A percentile compares a stretch with the other conserved stretches of the same genome.
Conservation (phyloP, 2,113 vertebrate species). For the Cygnus atratus region DNA sequence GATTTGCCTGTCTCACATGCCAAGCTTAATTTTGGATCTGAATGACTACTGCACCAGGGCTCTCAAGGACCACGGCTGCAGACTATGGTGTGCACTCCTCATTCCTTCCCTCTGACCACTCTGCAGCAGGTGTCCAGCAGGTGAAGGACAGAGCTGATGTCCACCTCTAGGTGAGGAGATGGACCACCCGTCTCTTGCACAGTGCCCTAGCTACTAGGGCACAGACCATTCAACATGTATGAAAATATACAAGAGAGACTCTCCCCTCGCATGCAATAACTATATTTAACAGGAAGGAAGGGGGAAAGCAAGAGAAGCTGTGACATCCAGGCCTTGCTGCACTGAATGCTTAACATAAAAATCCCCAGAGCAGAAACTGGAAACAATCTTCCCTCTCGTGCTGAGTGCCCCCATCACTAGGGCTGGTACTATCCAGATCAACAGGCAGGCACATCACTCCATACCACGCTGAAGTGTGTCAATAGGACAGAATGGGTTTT, state of each 20-base stretch:
- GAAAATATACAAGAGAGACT: rapidly evolving
- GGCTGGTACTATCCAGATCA: background rate
- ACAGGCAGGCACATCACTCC: background rate
- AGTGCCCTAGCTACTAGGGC: background rate
- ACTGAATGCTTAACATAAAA: background rate
- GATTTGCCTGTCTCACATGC: background rate
- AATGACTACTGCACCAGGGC: background rate
- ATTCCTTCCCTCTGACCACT: background rate
- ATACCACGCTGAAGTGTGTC: rapidly evolving
- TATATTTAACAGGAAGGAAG: background rate
- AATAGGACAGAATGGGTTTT: background rate
- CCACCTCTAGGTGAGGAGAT: background rate
- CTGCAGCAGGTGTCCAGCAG: background rate
- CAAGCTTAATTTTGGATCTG: background rate
- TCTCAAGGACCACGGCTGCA: background rate
- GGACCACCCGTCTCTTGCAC: background rate
- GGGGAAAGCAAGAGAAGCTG: rapidly evolving
- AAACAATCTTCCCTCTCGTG: background rate
- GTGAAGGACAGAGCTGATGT: background rate
- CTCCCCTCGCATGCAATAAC: background rate
- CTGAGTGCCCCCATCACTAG: background rate
- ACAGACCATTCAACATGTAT: rapidly evolving
- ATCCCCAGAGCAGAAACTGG: background rate
- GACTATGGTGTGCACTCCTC: background rate
- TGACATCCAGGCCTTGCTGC: background rate